Conservation (phyloP, 1,140 invertebrate species). For the Drosophila rufa region DNA sequence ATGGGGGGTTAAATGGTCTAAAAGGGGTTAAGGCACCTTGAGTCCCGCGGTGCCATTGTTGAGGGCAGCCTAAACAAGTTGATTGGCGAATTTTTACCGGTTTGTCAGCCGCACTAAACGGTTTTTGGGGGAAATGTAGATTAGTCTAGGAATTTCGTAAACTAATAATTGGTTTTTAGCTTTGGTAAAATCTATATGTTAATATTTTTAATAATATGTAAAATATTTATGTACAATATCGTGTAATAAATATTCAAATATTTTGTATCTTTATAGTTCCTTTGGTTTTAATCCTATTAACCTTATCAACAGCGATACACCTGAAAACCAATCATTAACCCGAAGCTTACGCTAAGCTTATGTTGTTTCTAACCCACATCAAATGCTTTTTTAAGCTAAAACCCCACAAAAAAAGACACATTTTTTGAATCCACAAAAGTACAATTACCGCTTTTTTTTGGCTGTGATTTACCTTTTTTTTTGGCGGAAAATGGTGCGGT, state of each 20-base stretch:
- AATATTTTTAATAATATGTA: no score
- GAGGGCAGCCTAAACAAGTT: conserved; percentile 6
- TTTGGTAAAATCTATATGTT: no score
- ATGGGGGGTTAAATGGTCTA: conserved; percentile 3
- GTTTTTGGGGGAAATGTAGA: not conserved
- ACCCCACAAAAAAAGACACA: not conserved
- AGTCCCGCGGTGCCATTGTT: conserved; percentile 15
- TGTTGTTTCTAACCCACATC: conserved; percentile 22
- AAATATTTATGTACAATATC: no score
- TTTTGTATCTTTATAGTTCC: not conserved
- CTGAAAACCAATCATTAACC: conserved; percentile 10
- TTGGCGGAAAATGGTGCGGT: conserved; percentile 28
- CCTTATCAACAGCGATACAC: not conserved
- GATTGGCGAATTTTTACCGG: conserved; percentile 15
- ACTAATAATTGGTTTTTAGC: not conserved
- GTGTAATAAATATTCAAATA: not conserved
- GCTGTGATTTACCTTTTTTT: conserved; percentile 39
- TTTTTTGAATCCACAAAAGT: conserved; percentile 28
- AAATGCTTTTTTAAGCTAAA: not conserved
- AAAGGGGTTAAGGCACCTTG: conserved; percentile 9
- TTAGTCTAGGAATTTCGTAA: not conserved
- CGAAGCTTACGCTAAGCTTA: conserved; percentile 1
- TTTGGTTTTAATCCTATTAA: not conserved
- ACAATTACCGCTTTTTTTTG: conserved; percentile 7
- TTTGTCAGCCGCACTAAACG: not conserved